Percentiles rank a stretch among this genome's conserved stretches.
phyloP scores from a whole-genome alignment of 2,113 vertebrate genomes.

The Oophaga pumilio region DNA sequence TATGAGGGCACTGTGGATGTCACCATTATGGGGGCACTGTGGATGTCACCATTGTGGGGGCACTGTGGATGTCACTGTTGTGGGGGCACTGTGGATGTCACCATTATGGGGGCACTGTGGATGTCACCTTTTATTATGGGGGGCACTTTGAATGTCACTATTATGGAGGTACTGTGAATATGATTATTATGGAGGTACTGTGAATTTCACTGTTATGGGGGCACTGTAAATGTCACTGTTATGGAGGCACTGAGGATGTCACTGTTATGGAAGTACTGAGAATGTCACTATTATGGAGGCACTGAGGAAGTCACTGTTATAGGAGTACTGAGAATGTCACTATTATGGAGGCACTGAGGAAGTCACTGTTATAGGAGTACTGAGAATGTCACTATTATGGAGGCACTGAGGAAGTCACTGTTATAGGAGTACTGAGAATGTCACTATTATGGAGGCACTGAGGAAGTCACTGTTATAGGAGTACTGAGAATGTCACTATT shows the following conservation, averaged over 20 bases:
- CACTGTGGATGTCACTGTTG: too few species aligned
- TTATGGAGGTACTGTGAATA: not conserved
- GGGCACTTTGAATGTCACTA: not conserved
- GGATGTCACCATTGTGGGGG: too few species aligned
- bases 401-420: not conserved
- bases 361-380: not conserved
- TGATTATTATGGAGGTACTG: not conserved
- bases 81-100: not conserved
- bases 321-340: not conserved
- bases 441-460: not conserved
- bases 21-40: not conserved
- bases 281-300: not conserved
- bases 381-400: not conserved
- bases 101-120: not conserved
- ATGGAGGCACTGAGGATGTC: not conserved
- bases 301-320: not conserved
- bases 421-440: not conserved
- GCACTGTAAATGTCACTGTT: not conserved
- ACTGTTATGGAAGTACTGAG: not conserved
- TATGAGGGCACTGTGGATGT: not conserved
- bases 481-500: not conserved
- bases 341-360: not conserved
- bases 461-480: not conserved
- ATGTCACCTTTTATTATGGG: not conserved
- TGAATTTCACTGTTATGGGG: not conserved